Evolutionary conservation across 2,113 vertebrate genomes (phyloP).

Genomic region (Cyprinodon brontotheroides): DNA sequence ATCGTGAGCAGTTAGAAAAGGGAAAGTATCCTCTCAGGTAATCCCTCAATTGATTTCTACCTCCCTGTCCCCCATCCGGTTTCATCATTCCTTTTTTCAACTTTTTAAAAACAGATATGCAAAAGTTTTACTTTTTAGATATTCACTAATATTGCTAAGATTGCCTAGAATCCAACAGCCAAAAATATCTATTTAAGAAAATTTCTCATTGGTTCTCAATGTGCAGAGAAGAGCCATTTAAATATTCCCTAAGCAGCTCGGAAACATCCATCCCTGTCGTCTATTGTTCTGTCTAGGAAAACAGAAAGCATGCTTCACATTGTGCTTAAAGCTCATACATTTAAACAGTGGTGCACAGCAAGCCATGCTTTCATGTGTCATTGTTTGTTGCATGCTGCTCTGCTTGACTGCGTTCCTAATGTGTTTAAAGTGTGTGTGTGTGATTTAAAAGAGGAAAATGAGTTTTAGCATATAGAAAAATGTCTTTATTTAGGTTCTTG

Average conservation of each 20-base stretch:
- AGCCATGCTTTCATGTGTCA: slow-evolving; percentile 42
- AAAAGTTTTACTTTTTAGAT: slow-evolving; percentile 43
- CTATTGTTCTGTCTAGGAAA: slow-evolving; percentile 58
- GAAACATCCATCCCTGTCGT: slow-evolving; percentile 71
- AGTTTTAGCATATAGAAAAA: slow-evolving; percentile 28
- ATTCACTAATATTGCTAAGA: slow-evolving; percentile 41
- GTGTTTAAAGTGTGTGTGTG: slow-evolving; percentile 12
- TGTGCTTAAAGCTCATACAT: slow-evolving; percentile 32
- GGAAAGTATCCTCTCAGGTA: slow-evolving; percentile 20
- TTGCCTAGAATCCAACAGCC: slow-evolving; percentile 58
- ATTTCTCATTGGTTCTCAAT: slow-evolving; percentile 68
- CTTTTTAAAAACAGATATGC: slow-evolving; percentile 28
- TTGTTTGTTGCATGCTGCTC: slow-evolving; percentile 36
- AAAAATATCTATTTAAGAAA: slow-evolving; percentile 61
- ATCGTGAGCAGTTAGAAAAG: slow-evolving; percentile 14
- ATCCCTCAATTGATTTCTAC: slow-evolving; percentile 10
- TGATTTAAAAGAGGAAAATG: slow-evolving; percentile 18
- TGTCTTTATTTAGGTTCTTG: slow-evolving; percentile 44
- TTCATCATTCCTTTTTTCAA: not conserved
- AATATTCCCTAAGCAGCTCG: slow-evolving; percentile 67
- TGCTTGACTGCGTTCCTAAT: slow-evolving; percentile 19
- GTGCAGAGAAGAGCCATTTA: slow-evolving; percentile 66
- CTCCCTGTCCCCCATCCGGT: not conserved
- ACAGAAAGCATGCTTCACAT: slow-evolving; percentile 23
- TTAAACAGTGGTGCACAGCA: slow-evolving; percentile 17